Conservation (phyloP, 2,113 vertebrate species). For the Gasterosteus aculeatus region DNA sequence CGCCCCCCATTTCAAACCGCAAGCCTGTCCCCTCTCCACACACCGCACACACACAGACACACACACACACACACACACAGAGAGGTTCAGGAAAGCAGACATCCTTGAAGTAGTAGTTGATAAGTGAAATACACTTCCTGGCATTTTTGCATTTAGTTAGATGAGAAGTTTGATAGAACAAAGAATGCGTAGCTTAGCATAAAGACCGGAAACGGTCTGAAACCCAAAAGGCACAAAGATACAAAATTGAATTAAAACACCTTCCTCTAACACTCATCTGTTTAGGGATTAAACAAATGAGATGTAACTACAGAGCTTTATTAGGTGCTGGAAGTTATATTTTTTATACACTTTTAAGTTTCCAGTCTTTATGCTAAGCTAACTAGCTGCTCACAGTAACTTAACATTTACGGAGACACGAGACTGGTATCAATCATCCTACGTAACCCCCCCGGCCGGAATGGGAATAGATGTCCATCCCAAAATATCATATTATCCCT, state of each 20-base stretch:
- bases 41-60: background rate
- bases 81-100: constrained; percentile 34
- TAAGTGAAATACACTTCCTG: constrained; percentile 13
- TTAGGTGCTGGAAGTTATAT: background rate
- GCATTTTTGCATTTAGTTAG: constrained; percentile 1
- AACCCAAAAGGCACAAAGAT: constrained; percentile 6
- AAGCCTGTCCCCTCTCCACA: constrained; percentile 31
- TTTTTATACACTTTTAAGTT: background rate
- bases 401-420: background rate
- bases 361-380: constrained; percentile 2
- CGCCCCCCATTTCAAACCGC: constrained; percentile 27
- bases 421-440: constrained; percentile 1
- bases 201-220: background rate
- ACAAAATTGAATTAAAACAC: background rate
- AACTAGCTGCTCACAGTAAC: background rate
- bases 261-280: background rate
- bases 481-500: constrained; percentile 36
- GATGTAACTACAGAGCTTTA: background rate
- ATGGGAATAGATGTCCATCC: constrained; percentile 4
- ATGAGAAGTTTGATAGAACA: background rate
- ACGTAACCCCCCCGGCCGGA: background rate
- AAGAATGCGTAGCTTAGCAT: background rate
- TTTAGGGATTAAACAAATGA: background rate
- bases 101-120: constrained; percentile 16
- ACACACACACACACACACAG: background rate